Evolutionary conservation across 2,888 invertebrate species (phyloP).

Genomic region (Clanis bilineata): DNA sequence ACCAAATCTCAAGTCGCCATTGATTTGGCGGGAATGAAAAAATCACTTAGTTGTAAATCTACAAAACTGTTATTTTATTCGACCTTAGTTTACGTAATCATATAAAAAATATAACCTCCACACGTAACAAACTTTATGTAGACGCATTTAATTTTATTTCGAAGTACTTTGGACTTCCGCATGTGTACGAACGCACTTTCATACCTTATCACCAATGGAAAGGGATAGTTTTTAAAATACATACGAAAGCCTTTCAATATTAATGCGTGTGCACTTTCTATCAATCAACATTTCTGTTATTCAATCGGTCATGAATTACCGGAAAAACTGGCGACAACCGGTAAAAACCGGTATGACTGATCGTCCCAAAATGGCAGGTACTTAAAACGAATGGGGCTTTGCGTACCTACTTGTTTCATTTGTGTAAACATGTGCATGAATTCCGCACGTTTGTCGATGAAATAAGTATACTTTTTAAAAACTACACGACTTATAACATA

Average conservation of each 20-base stretch:
- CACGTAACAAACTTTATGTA: neutral
- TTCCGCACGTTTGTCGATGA: neutral
- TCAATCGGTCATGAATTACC: neutral
- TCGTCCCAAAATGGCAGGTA: neutral
- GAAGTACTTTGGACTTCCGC: neutral
- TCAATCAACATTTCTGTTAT: conserved; percentile 6
- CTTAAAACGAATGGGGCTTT: neutral
- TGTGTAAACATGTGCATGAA: neutral
- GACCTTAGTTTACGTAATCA: neutral
- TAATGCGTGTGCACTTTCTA: neutral
- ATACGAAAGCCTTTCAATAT: neutral
- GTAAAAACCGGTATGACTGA: neutral
- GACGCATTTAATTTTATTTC: neutral
- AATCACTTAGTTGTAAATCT: neutral
- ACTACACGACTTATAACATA: too few species aligned
- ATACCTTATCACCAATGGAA: neutral
- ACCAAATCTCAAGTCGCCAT: neutral
- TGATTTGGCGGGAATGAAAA: neutral
- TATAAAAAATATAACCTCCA: neutral
- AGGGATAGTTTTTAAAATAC: neutral
- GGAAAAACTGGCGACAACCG: neutral
- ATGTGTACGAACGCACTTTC: neutral
- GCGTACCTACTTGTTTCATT: neutral
- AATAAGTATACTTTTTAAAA: neutral
- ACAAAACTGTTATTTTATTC: neutral